Evolutionary conservation across 2,797 vertebrate species (phyloP), one percentile per base, ranked within the genome.

Genomic region (Selene dorsalis): DNA sequence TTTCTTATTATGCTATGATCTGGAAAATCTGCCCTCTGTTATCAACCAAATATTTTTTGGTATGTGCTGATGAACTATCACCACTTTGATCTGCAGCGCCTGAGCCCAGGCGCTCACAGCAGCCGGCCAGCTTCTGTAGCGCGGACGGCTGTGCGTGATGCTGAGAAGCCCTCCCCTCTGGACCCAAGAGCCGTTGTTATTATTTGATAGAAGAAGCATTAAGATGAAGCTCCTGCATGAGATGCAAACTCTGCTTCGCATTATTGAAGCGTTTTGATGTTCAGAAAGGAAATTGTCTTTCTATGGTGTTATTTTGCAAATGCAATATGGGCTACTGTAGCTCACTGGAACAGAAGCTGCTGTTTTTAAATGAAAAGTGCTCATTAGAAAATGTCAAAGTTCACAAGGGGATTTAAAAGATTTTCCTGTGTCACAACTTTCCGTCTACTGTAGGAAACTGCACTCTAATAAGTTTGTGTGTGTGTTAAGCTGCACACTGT

Each of bases 131-230:
- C 71, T 67, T 84, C 81, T 87, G 82, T 53, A 24, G 64, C 84
- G 73, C 24, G 76, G 63, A 64, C 14, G 28, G 45, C 71, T 53
- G 79, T 92, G 89, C 87, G 84, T 93, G 93, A 92, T 81, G 87
- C 81, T 45, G 78, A 43, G 64, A 89, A 91, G 85, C 81, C 86
- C 70, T 88, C 65, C 69, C 83, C 88, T 91, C 88, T 92, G 90
- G 86, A 93, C 80, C 65, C 77, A 86, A 91, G 79, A 87, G 87
- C 84, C 59, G 14, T 26, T 92, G 91, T 93, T 94, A 92, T 94
- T 93, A 82, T 90, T 88, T 88, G 87, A 91, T 91, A 93, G 86
- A 93, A 91, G 88, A 62, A 75, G 93, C 80, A 93, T 94, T 94
- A 92, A 67, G 86, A 87, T 58, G 77, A 86, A 89, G 89, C 90